Conservation (phyloP, 2,113 vertebrate species). For the Saccopteryx bilineata region DNA sequence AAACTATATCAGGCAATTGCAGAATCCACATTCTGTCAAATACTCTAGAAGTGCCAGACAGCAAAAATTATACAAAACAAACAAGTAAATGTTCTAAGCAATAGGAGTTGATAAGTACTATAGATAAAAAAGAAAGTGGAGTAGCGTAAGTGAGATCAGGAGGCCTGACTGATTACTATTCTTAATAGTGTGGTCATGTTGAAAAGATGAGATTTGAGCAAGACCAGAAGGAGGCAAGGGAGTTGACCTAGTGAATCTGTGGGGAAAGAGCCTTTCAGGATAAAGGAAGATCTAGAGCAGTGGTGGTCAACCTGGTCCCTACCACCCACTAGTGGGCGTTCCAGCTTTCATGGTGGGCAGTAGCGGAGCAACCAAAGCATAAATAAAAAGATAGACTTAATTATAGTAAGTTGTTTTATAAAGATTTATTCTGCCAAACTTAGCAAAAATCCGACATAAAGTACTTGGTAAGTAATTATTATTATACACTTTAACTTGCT, state of each 20-base stretch:
- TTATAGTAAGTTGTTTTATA: too few species aligned
- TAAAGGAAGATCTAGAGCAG: neutral
- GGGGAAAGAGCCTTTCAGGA: neutral
- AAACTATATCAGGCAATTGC: neutral
- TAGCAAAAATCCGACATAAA: too few species aligned
- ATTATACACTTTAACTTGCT: too few species aligned
- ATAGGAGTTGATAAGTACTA: neutral
- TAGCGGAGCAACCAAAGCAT: too few species aligned
- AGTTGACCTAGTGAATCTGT: neutral
- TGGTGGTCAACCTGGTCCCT: too few species aligned
- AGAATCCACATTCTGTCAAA: neutral
- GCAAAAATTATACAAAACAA: conserved; percentile 6
- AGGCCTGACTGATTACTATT: fast-evolving
- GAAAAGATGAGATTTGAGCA: neutral
- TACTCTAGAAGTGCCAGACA: neutral
- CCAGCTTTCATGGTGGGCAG: too few species aligned
- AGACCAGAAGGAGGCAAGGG: neutral
- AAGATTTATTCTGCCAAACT: too few species aligned
- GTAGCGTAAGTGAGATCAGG: fast-evolving
- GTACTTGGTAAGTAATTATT: too few species aligned
- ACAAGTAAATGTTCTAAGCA: neutral
- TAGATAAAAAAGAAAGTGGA: neutral
- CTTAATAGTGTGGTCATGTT: neutral
- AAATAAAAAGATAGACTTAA: too few species aligned
- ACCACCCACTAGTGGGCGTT: too few species aligned